Conservation (phyloP, 2,797 vertebrate species). For the Chelmon rostratus region DNA sequence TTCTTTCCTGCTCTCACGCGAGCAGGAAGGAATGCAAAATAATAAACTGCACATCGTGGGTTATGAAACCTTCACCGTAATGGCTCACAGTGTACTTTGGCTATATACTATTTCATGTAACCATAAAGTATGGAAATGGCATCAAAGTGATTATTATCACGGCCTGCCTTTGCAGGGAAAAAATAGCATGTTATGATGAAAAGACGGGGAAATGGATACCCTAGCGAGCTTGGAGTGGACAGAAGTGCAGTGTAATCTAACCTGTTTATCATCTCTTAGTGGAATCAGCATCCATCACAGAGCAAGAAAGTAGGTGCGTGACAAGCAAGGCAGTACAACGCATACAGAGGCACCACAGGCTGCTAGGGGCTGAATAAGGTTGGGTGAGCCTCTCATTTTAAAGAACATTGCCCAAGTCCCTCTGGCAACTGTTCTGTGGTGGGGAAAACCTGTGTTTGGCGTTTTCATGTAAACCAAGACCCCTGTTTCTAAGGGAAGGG, state of each 20-base stretch:
- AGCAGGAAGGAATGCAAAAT: constrained; percentile 29
- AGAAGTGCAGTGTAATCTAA: constrained; percentile 59
- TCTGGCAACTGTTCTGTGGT: constrained; percentile 62
- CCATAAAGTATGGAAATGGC: constrained; percentile 45
- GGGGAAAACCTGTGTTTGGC: constrained; percentile 68
- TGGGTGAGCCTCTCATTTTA: constrained; percentile 54
- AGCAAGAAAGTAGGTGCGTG: constrained; percentile 41
- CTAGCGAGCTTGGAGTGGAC: constrained; percentile 39
- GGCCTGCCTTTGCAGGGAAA: constrained; percentile 30
- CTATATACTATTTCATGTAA: constrained; percentile 48
- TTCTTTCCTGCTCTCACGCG: constrained; percentile 3
- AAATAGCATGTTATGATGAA: constrained; percentile 54
- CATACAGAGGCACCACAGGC: constrained; percentile 42
- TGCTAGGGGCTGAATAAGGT: constrained; percentile 29
- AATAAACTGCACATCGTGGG: constrained; percentile 25
- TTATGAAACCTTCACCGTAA: constrained; percentile 39
- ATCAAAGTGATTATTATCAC: constrained; percentile 62
- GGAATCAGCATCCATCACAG: constrained; percentile 64
- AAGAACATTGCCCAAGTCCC: constrained; percentile 59
- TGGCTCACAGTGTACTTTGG: constrained; percentile 23
- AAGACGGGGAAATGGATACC: constrained; percentile 50
- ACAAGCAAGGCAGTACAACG: constrained; percentile 51
- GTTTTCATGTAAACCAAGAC: constrained; percentile 65
- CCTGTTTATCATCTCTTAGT: constrained; percentile 66
- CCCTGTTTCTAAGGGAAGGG: constrained; percentile 41